These are phyloP conservation scores for Cetoscarus ocellatus DNA, from an alignment of 2,797 vertebrate genomes.

Conservation along the genomic window DNA sequence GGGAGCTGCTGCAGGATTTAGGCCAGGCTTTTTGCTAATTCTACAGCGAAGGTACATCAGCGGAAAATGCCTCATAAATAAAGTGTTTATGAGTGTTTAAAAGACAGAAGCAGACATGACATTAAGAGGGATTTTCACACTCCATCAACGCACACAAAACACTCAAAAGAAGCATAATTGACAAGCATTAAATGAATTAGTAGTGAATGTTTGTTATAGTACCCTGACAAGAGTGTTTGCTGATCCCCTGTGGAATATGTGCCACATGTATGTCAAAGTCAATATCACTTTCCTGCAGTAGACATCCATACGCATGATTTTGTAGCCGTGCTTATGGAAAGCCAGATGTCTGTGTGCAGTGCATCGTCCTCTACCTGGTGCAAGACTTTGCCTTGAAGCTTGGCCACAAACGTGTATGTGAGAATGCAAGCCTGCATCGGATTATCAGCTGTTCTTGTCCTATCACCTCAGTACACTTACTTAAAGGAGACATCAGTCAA, in stretches of 20 bases:
- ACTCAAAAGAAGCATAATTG: constrained; percentile 52
- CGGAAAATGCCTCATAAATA: constrained; percentile 57
- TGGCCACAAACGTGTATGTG: constrained; percentile 64
- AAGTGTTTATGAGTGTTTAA: constrained; percentile 56
- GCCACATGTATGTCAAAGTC: constrained; percentile 45
- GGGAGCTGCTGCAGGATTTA: constrained; percentile 62
- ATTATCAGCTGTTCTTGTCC: constrained; percentile 76
- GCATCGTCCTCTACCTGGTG: constrained; percentile 25
- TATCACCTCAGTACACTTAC: constrained; percentile 70
- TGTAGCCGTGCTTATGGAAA: constrained; percentile 43
- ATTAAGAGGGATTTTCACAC: constrained; percentile 66
- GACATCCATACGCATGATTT: constrained; percentile 43
- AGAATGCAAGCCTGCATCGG: constrained; percentile 71
- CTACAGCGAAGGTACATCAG: constrained; percentile 52
- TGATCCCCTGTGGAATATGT: constrained; percentile 54
- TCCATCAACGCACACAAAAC: constrained; percentile 38
- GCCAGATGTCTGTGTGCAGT: constrained; percentile 17
- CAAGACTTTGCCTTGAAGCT: constrained; percentile 77
- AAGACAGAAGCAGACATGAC: constrained; percentile 41
- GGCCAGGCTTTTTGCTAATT: constrained; percentile 71
- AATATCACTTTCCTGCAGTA: constrained; percentile 22
- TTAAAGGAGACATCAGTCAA: constrained; percentile 67
- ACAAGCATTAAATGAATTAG: constrained; percentile 58
- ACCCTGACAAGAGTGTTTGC: constrained; percentile 63
- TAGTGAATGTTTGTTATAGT: constrained; percentile 51